Evolutionary conservation across 1,140 invertebrate genomes (phyloP), one percentile per base, ranked within the genome.

Genomic region (Ylistrum balloti): DNA sequence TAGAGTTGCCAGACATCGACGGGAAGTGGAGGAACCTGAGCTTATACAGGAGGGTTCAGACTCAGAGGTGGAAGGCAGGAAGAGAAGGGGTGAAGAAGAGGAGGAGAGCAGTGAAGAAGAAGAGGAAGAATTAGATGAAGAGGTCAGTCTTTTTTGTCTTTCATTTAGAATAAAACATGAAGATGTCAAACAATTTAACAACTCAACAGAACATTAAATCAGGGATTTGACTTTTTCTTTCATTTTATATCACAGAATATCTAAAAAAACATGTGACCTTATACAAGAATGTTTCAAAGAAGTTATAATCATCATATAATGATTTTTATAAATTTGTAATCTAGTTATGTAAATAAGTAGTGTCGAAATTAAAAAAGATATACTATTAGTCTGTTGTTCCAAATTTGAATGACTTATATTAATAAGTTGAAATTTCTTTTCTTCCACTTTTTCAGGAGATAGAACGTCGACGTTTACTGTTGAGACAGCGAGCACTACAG

Each of bases 401-500:
- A n/a, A n/a, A n/a, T n/a, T n/a, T n/a, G 86, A 94, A 74, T 28
- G 56, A 95, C 87, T 86, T 96, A 38, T 95, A 95, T 94, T 95
- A 95, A 74, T 95, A 96, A 91, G 95, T 93, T 87, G 56, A 38
- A 45, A 1, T 45, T 45, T 15, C 10, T 15, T 45, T 7, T 38
- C 13, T 38, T 38, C 13, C 13, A 38, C 35, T 13, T 74, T 28
- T 74, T 74, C 17, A 74, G 56, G 56, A 74, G n/a, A 74, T 74
- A 5, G 56, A 74, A 74, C 9, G 56, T 7, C 22, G 56, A n/a
- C 22, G 56, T 5, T 97, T 97, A 86, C 97, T 97, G 89, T 95
- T 98, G 22, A 97, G 97, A 89, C 97, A 97, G 92, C 97, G 97
- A 92, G 97, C 98, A 3, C 97, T 97, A 13, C 97, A 97, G 91